Percentiles rank a stretch among this genome's conserved stretches.
Conservation (phyloP, 2,113 vertebrate species). For the Bufo gargarizans region DNA sequence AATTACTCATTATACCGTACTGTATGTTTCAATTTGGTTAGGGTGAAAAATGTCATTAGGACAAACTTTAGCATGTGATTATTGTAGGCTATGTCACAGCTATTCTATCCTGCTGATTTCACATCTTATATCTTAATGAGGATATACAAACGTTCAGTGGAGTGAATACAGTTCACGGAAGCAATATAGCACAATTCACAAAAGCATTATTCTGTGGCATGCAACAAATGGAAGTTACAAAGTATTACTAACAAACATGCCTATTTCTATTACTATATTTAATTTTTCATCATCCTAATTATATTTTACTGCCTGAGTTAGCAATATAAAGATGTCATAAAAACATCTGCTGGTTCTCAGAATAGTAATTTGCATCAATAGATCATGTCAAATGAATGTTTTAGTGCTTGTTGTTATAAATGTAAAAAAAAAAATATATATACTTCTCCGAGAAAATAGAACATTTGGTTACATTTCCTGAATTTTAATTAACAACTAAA, state of each 20-base stretch:
- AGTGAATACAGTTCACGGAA: not conserved
- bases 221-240: not conserved
- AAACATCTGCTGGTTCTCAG: not conserved
- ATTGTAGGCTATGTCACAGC: not conserved
- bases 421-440: not conserved
- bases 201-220: not conserved
- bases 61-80: not conserved
- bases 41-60: not conserved
- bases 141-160: not conserved
- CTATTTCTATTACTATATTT: not conserved
- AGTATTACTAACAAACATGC: not conserved
- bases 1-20: not conserved
- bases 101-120: too few relatives aligned
- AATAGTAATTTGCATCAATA: not conserved
- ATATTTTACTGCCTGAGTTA: not conserved
- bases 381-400: not conserved
- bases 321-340: not conserved
- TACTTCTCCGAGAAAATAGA: not conserved
- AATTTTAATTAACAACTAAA: conserved; percentile 13
- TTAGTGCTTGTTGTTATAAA: not conserved
- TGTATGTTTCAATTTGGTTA: not conserved
- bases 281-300: conserved; percentile 1
- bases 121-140: not conserved
- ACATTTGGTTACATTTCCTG: not conserved
- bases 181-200: not conserved